These are phyloP conservation scores for Anhinga anhinga DNA, from an alignment of 2,113 vertebrate genomes.

Conservation along the genomic window DNA sequence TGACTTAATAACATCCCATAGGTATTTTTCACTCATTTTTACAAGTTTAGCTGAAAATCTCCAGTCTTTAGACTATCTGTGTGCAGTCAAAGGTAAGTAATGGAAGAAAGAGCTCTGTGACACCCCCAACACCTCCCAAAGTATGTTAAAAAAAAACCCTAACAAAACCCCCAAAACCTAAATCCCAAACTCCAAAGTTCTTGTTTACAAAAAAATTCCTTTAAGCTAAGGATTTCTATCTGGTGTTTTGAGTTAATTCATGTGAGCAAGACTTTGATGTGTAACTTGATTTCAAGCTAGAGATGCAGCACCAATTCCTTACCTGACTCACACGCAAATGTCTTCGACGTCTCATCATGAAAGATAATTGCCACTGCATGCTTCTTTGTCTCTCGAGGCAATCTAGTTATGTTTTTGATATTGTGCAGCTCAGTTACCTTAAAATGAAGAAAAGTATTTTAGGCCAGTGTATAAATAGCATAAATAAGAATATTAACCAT, in stretches of 20 bases:
- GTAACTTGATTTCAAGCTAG: constrained; percentile 15
- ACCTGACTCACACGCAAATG: constrained; percentile 99
- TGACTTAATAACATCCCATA: not conserved
- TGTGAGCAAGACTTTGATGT: constrained; percentile 7
- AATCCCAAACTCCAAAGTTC: not conserved
- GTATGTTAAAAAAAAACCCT: not conserved
- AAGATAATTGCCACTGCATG: constrained; percentile 98
- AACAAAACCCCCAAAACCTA: not conserved
- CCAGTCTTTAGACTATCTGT: constrained; percentile 44
- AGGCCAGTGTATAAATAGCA: not conserved
- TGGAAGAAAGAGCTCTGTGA: constrained; percentile 23
- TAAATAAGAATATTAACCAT: not conserved
- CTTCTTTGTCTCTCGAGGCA: constrained; percentile 97
- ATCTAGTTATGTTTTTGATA: constrained; percentile 96
- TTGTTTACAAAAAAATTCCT: constrained; percentile 42
- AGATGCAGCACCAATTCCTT: constrained; percentile 67
- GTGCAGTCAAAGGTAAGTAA: constrained; percentile 47
- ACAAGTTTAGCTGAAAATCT: constrained; percentile 50
- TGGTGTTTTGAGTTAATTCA: not conserved
- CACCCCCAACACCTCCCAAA: not conserved
- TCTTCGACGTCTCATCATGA: constrained; percentile 96
- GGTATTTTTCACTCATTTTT: constrained; percentile 46
- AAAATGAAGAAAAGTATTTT: constrained; percentile 72
- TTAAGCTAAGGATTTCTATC: constrained; percentile 42
- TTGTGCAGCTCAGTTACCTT: constrained; percentile 98